Base-by-base conservation (phyloP, 2,888 invertebrate genomes). In the Lepidonotus clava region DNA sequence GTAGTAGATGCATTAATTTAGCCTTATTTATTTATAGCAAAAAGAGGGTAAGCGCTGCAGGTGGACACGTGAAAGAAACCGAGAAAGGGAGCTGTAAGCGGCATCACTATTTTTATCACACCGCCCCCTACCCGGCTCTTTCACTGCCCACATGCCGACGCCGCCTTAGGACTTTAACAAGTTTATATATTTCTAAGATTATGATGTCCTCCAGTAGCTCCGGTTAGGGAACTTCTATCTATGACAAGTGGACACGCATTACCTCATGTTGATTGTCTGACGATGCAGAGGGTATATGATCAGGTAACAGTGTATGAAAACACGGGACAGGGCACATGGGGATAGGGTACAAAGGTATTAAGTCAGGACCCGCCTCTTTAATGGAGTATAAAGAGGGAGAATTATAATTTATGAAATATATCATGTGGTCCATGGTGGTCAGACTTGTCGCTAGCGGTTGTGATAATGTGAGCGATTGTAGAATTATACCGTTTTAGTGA, bases 1-100 rank as follows among this genome's bases (percentile, higher is more conserved):
- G 71, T 71, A 71, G 71, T 71, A 71, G 71, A 36, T 61, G 28
- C 38, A 21, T 71, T 71, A 71, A 71, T 51, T 28, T 80, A 80
- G 80, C 80, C 80, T 80, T 46, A 80, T 80, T 80, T 80, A 80
- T 80, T 80, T 80, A 46, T 80, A 46, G 51, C 32, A 46, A 80
- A 11, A n/a, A 36, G 28, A 71, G 2, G 71, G 38, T 71, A 24
- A 11, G 38, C 71, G 5, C 71, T 34, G 21, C n/a, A n/a, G n/a
- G 38, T 14, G 80, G 46, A 28, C n/a, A 40, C 46, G 36, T 14
- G 6, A 5, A 66, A 66, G 66, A 24, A 8, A 14, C 6, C n/a
- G 66, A 28, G 66, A n/a, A 24, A 8, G 24, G 24, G 66, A 11
- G 24, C 24, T 21, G 6, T n/a, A 32, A 36, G 71, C 71, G 71